These are phyloP conservation scores for Isoperla grammatica DNA, from an alignment of 2,888 invertebrate genomes.

Conservation along the genomic window DNA sequence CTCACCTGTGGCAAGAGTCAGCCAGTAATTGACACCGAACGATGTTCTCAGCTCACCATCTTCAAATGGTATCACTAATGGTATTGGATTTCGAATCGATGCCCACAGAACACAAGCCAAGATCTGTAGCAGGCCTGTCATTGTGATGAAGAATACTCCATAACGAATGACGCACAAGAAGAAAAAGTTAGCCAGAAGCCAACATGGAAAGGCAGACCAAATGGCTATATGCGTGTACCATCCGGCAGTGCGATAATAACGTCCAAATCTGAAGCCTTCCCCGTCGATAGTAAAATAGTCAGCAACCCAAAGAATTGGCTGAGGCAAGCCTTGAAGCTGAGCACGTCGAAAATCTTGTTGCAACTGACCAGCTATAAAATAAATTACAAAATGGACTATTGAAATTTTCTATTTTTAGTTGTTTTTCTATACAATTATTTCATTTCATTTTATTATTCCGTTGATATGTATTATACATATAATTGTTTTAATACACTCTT, in stretches of 20 bases:
- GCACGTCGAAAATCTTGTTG: conserved; percentile 51
- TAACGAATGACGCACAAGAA: conserved; percentile 49
- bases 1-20: conserved; percentile 48
- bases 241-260: conserved; percentile 52
- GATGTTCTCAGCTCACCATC: conserved; percentile 42
- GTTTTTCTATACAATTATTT: too few species aligned
- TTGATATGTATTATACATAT: too few species aligned
- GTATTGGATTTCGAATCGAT: conserved; percentile 46
- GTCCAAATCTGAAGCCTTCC: conserved; percentile 52
- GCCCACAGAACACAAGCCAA: conserved; percentile 49
- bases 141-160: conserved; percentile 47
- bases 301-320: conserved; percentile 55
- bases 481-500: too few species aligned
- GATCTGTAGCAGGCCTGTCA: conserved; percentile 49
- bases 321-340: conserved; percentile 50
- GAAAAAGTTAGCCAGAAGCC: conserved; percentile 51
- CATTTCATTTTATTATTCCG: too few species aligned
- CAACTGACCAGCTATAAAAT: conserved; percentile 48
- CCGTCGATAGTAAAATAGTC: conserved; percentile 58
- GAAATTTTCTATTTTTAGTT: too few species aligned
- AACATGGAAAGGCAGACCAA: conserved; percentile 53
- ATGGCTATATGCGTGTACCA: conserved; percentile 55
- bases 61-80: conserved; percentile 50
- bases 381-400: too few species aligned
- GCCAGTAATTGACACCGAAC: conserved; percentile 50